Base-by-base conservation (phyloP, 2,113 vertebrate species). In the Hyperopisus bebe region DNA sequence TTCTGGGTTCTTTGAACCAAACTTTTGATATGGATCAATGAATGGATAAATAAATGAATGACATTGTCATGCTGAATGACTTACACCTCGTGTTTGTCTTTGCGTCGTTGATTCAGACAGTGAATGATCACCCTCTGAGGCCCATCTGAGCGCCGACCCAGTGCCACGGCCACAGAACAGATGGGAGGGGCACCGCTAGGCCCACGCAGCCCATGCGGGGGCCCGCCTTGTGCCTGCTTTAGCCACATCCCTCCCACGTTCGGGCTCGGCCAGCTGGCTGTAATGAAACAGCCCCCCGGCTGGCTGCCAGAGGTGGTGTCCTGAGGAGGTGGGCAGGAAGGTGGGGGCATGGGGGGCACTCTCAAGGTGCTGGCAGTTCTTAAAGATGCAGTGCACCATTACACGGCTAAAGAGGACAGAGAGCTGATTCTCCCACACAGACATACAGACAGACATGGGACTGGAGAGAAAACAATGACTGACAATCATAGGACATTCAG, bases 261-360 rank as follows among this genome's bases (percentile, higher is more conserved):
- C 0, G 0, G 44, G 1, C 42, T 47, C 24, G 44, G 82, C 82
- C 44, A 84, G 82, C 44, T 47, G 44, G 82, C 42, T 48, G 42
- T 48, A 24, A 84, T 84, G 82, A 39, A 35, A 39, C 74, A 42
- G 35, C 74, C 74, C 44, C 46, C 24, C 82, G 39, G 24, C 39
- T 84, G 82, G 13, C 21, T 84, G 82, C 42, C 21, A 84, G 44
- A n/a, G 82, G 82, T 46, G 82, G 9, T 11, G 82, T 46, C 42
- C 44, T 47, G 21, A 46, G 44, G 82, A 86, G 74, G 87, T 80
- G 82, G 53, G 62, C 88, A 88, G 66, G 89, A 55, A 47, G 85
- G 77, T 51, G 74, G 51, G 86, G 88, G 88, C 82, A 77, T 94
- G 94, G 94, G 91, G 80, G 80, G 42, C 3, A 84, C 21, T 21